A percentile compares a stretch with the other conserved stretches of the same genome.
phyloP scores from a whole-genome alignment of 2,113 vertebrate genomes.

The Rhadina sibilatrix region DNA sequence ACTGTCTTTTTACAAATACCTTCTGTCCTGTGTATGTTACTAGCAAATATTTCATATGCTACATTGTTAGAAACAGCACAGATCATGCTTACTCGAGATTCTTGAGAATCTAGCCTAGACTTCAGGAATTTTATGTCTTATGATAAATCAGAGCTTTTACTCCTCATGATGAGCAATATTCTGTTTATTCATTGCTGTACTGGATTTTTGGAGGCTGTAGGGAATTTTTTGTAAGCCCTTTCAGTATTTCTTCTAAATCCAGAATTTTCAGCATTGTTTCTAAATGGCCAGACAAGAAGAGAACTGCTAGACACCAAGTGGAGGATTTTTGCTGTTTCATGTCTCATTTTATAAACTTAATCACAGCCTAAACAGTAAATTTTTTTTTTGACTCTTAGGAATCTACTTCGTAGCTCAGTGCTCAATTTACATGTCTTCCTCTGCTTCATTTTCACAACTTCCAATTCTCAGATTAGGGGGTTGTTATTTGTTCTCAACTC shows the following conservation, averaged over 20 bases:
- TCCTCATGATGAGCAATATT: not conserved
- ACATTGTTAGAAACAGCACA: not conserved
- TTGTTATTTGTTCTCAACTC: not conserved
- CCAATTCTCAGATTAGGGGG: not conserved
- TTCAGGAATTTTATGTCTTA: not conserved
- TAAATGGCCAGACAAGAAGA: not conserved
- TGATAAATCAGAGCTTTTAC: not conserved
- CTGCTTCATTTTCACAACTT: not conserved
- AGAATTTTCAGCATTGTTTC: not conserved
- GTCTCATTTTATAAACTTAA: not conserved
- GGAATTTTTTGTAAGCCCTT: not conserved
- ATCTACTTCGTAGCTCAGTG: not conserved
- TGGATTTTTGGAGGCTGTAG: not conserved
- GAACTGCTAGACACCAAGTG: not conserved
- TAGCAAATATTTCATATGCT: not conserved
- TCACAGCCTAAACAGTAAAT: not conserved
- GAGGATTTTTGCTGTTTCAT: not conserved
- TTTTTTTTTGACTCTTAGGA: not conserved
- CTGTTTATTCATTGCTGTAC: not conserved
- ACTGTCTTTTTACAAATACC: not conserved
- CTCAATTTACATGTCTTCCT: not conserved
- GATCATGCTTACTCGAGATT: not conserved
- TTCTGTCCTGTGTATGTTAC: not conserved
- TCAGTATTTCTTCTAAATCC: not conserved
- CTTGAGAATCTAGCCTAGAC: not conserved